A percentile compares a stretch with the other conserved stretches of the same genome.
These are phyloP conservation scores for Miniopterus natalensis DNA, from an alignment of 2,113 vertebrate genomes.

Conservation along the genomic window DNA sequence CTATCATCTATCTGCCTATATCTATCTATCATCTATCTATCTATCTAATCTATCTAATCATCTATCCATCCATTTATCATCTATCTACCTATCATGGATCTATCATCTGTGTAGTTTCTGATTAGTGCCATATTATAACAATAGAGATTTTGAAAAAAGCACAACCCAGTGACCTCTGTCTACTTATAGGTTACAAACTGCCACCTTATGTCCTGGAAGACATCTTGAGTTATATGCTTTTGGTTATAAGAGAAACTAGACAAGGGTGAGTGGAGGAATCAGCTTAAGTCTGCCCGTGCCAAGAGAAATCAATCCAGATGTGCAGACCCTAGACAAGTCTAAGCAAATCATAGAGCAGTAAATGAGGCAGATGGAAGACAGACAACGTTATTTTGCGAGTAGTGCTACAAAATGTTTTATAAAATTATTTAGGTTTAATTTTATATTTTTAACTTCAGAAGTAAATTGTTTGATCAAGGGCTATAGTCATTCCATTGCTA, in stretches of 20 bases:
- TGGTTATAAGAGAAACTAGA: slow-evolving; percentile 6
- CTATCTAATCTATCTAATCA: not conserved
- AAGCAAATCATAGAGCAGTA: not conserved
- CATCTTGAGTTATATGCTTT: slow-evolving; percentile 6
- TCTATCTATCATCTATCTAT: not conserved
- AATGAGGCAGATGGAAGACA: not conserved
- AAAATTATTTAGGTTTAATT: not conserved
- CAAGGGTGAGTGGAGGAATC: not conserved
- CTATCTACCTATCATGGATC: not conserved
- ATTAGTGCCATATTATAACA: slow-evolving; percentile 38
- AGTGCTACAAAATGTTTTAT: not conserved
- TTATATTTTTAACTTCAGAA: slow-evolving; percentile 28
- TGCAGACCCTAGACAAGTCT: not conserved
- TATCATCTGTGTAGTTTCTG: slow-evolving; percentile 34
- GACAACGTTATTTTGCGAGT: not conserved
- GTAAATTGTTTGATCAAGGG: not conserved
- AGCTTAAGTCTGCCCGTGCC: not conserved
- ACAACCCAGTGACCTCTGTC: not conserved
- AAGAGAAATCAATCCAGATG: not conserved
- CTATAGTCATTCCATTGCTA: not conserved
- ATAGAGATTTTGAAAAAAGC: not conserved
- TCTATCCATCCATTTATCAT: not conserved
- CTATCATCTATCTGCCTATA: not conserved
- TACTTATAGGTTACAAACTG: not conserved
- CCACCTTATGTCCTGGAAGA: not conserved